Conservation (phyloP, 2,797 vertebrate genomes). For the Scolopax rusticola region DNA sequence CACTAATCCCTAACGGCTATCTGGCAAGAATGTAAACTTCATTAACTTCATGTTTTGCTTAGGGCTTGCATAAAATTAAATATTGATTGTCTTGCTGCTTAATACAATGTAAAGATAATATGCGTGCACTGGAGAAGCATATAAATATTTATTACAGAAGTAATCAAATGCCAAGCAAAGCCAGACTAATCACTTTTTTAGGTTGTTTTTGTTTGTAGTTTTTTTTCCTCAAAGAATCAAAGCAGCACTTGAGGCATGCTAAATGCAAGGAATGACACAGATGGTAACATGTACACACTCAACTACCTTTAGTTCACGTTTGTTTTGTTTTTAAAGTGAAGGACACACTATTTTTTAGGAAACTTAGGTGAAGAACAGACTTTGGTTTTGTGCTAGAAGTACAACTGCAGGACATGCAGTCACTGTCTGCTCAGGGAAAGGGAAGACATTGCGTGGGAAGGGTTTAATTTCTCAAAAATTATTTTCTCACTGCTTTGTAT, state of each 20-base stretch:
- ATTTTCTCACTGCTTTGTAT: neutral
- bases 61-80: constrained; percentile 24
- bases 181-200: neutral
- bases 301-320: neutral
- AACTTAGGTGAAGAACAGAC: neutral
- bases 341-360: neutral
- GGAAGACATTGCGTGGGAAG: neutral
- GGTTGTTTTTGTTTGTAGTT: neutral
- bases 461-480: neutral
- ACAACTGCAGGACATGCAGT: neutral
- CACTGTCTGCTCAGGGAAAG: neutral
- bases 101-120: constrained; percentile 15
- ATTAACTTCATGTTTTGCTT: constrained; percentile 46
- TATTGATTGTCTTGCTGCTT: constrained; percentile 10
- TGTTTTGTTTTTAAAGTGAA: neutral
- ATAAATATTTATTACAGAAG: constrained; percentile 31
- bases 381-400: neutral
- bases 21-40: constrained; percentile 25
- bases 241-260: neutral
- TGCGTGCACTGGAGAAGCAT: neutral
- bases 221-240: neutral
- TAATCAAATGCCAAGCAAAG: constrained; percentile 1
- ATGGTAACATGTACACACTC: fast-evolving
- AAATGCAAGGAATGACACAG: neutral
- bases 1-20: neutral